A percentile compares a stretch with the other conserved stretches of the same genome.
phyloP scores from a whole-genome alignment of 2,797 vertebrate genomes.

The Hipposideros larvatus region DNA sequence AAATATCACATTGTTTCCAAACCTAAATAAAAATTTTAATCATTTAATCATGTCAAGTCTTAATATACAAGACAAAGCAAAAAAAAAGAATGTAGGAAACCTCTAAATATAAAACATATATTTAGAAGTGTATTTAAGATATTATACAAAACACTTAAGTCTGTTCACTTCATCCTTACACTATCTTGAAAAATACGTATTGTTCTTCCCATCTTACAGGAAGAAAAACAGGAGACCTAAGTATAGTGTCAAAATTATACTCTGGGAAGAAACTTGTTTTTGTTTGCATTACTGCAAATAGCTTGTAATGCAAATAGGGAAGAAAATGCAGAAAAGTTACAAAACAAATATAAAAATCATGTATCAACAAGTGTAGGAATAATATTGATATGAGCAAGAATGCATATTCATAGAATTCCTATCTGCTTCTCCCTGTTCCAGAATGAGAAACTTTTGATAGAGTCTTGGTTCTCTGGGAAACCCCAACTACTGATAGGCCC shows the following conservation, averaged over 20 bases:
- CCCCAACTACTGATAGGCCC: neutral
- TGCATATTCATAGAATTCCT: neutral
- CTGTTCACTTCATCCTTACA: neutral
- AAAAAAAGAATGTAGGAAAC: neutral
- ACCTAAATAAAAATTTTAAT: constrained; percentile 60
- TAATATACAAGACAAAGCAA: neutral
- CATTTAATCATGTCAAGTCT: constrained; percentile 36
- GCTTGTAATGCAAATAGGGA: neutral
- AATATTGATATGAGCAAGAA: neutral
- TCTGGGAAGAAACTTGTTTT: neutral
- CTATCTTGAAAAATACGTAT: neutral
- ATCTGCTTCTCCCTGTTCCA: neutral
- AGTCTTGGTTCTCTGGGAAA: neutral
- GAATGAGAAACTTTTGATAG: neutral
- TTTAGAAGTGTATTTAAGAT: neutral
- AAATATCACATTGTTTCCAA: constrained; percentile 59
- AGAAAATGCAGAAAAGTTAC: neutral
- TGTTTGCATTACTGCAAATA: neutral
- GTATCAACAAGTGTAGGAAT: neutral
- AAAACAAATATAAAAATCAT: neutral
- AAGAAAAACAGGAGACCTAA: neutral
- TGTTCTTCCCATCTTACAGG: neutral
- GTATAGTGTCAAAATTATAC: neutral
- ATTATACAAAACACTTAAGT: neutral
- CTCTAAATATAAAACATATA: neutral